Conservation (phyloP, 2,113 vertebrate genomes). For the Phainopepla nitens region DNA sequence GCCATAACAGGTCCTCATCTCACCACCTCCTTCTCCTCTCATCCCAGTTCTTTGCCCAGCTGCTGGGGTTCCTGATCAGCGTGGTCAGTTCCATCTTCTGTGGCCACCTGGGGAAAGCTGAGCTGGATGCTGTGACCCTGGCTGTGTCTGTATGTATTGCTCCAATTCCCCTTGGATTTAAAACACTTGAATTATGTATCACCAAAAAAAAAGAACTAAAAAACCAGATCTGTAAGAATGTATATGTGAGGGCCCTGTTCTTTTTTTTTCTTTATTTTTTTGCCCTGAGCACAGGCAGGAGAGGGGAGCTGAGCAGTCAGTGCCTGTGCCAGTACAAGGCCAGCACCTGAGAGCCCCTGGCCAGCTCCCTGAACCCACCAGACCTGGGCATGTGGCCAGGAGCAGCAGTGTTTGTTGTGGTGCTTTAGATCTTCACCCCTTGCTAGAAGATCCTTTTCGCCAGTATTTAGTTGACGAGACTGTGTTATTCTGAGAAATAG, state of each 20-base stretch:
- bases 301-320: not conserved
- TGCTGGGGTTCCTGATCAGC: slow-evolving; percentile 85
- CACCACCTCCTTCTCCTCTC: not conserved
- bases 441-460: not conserved
- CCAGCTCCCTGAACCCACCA: not conserved
- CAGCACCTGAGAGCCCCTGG: not conserved
- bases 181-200: not conserved
- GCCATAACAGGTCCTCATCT: not conserved
- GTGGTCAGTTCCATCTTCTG: slow-evolving; percentile 91
- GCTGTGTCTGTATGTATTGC: slow-evolving; percentile 78
- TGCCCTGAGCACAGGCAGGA: not conserved
- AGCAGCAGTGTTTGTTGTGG: not conserved
- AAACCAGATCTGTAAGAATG: not conserved
- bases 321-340: not conserved
- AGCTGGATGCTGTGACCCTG: slow-evolving; percentile 86
- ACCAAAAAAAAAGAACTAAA: not conserved
- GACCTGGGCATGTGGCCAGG: not conserved
- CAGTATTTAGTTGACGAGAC: not conserved
- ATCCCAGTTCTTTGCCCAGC: slow-evolving; percentile 80
- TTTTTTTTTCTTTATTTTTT: not conserved
- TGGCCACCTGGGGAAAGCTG: slow-evolving; percentile 86
- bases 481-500: not conserved
- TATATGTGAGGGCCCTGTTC: not conserved
- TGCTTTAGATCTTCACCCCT: not conserved
- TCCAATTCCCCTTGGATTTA: not conserved